These are phyloP conservation scores for Peromyscus maniculatus DNA, from an alignment of 2,113 vertebrate species.

Conservation along the genomic window DNA sequence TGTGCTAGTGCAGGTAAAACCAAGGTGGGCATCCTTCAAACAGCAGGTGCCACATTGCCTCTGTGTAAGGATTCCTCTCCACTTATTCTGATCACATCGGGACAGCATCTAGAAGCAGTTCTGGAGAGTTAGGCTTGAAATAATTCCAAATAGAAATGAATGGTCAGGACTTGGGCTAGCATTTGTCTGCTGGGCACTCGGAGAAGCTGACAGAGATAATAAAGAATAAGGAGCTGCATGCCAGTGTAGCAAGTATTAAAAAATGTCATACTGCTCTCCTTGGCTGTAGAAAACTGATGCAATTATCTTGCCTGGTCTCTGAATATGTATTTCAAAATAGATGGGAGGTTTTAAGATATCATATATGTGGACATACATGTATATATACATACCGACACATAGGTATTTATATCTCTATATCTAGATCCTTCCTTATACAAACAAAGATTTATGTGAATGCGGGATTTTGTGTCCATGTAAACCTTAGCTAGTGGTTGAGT, in stretches of 20 bases:
- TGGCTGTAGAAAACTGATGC: slow-evolving; percentile 76
- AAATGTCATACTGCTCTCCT: slow-evolving; percentile 74
- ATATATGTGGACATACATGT: not conserved
- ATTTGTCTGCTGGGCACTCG: slow-evolving; percentile 74
- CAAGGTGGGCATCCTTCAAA: not conserved
- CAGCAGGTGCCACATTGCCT: not conserved
- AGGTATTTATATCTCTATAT: slow-evolving; percentile 30
- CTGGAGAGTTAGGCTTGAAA: slow-evolving; percentile 65
- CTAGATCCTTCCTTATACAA: slow-evolving; percentile 63
- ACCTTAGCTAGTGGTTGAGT: slow-evolving; percentile 70
- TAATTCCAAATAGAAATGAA: slow-evolving; percentile 81
- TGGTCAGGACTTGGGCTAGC: slow-evolving; percentile 25
- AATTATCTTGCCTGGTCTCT: slow-evolving; percentile 69
- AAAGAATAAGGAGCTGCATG: slow-evolving; percentile 75
- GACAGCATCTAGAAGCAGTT: slow-evolving; percentile 55
- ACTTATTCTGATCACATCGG: not conserved
- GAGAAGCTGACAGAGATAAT: slow-evolving; percentile 80
- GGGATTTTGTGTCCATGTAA: slow-evolving; percentile 64
- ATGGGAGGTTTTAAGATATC: slow-evolving; percentile 14
- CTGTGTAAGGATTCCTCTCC: not conserved
- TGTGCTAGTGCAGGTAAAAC: slow-evolving; percentile 45
- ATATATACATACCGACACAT: not conserved
- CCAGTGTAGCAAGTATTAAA: slow-evolving; percentile 72
- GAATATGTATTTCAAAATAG: slow-evolving; percentile 68
- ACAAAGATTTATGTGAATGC: slow-evolving; percentile 62